phyloP scores from a whole-genome alignment of 2,888 invertebrate genomes.

The Drosophila stalkeri region DNA sequence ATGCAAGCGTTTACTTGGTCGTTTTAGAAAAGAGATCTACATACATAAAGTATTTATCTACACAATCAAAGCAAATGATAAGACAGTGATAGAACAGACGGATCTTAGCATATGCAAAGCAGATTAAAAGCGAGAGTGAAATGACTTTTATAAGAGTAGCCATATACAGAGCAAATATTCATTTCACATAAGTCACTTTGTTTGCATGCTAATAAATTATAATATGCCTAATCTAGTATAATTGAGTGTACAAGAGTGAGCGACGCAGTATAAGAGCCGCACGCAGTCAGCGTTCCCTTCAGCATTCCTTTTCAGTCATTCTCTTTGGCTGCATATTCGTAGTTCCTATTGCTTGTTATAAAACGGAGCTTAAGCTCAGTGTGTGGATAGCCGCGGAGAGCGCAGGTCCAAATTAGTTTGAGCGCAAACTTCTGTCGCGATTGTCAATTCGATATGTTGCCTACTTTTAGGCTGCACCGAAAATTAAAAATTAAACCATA shows the following conservation, averaged over 20 bases:
- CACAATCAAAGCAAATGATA: background rate
- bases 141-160: background rate
- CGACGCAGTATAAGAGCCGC: background rate
- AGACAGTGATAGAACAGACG: background rate
- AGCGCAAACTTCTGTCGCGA: background rate
- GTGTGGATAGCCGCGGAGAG: background rate
- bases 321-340: background rate
- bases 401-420: background rate
- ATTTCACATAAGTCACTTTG: background rate
- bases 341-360: background rate
- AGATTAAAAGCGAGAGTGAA: background rate
- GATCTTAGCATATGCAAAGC: background rate
- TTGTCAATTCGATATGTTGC: slow-evolving; percentile 7
- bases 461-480: slow-evolving; percentile 11
- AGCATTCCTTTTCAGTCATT: background rate
- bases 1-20: no score
- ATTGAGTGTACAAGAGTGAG: background rate
- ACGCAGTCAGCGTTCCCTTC: background rate
- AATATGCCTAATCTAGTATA: background rate
- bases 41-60: no score
- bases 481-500: accelerated
- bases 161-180: background rate
- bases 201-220: background rate
- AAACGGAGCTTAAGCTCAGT: slow-evolving; percentile 2
- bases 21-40: no score